Conservation (phyloP, 1,140 invertebrate genomes). For the Polypedilum vanderplanki region DNA sequence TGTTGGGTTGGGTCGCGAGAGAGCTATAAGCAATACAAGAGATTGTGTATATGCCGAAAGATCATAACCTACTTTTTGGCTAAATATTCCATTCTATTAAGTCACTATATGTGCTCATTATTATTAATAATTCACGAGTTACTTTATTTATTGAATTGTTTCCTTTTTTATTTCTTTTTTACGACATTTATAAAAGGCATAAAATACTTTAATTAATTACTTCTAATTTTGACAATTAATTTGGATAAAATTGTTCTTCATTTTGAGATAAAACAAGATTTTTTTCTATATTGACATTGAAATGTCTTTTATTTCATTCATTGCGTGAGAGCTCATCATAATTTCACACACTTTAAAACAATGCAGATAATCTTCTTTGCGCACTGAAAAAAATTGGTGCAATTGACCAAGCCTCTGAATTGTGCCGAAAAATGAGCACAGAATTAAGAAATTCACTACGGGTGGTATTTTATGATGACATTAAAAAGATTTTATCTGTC, state of each 20-base stretch:
- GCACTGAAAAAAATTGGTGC: too few species aligned
- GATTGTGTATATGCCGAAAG: not conserved
- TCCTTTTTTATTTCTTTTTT: not conserved
- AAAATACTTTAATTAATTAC: not conserved
- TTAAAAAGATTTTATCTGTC: too few species aligned
- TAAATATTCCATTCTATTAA: slow-evolving; percentile 1
- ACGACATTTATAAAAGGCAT: not conserved
- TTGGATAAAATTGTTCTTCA: not conserved
- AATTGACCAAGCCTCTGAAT: too few species aligned
- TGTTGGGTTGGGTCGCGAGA: not conserved
- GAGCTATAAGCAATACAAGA: not conserved
- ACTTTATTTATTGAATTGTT: too few species aligned
- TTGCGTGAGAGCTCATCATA: too few species aligned
- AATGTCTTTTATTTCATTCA: too few species aligned
- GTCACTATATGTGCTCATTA: not conserved
- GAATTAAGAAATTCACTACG: too few species aligned
- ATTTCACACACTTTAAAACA: too few species aligned
- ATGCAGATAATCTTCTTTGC: too few species aligned
- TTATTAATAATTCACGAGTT: not conserved
- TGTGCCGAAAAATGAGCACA: too few species aligned
- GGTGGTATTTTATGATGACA: too few species aligned
- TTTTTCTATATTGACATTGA: too few species aligned
- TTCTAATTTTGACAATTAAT: not conserved
- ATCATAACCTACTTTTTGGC: slow-evolving; percentile 7
- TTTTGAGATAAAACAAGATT: not conserved